Conservation (phyloP, 2,797 vertebrate genomes). For the Synanceia verrucosa region DNA sequence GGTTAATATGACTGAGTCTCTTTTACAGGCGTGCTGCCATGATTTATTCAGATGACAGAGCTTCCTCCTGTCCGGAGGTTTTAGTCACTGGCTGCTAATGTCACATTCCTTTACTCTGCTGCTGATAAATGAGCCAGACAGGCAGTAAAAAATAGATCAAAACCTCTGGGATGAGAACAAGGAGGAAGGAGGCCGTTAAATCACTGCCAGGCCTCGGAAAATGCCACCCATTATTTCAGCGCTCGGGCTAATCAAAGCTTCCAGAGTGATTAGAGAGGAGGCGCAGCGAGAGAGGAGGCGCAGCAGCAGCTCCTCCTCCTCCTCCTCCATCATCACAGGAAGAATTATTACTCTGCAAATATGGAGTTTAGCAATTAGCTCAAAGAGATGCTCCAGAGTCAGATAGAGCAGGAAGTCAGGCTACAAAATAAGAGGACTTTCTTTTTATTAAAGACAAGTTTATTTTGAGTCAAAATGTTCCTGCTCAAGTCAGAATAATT, state of each 20-base stretch:
- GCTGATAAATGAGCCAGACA: constrained; percentile 80
- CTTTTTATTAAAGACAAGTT: background rate
- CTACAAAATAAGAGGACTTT: background rate
- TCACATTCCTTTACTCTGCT: constrained; percentile 81
- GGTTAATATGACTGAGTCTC: background rate
- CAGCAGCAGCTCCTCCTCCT: constrained; percentile 39
- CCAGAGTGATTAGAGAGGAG: constrained; percentile 73
- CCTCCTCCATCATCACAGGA: constrained; percentile 63
- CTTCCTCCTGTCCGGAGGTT: constrained; percentile 67
- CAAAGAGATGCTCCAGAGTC: background rate
- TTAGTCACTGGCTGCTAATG: constrained; percentile 81
- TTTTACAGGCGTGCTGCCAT: constrained; percentile 65
- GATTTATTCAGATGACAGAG: constrained; percentile 82
- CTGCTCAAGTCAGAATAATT: no score
- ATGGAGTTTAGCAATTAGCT: constrained; percentile 46
- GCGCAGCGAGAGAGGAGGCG: constrained; percentile 54
- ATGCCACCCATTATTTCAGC: constrained; percentile 76
- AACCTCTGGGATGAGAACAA: constrained; percentile 74
- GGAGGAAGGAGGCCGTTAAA: constrained; percentile 72
- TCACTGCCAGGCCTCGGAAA: constrained; percentile 75
- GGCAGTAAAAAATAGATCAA: constrained; percentile 84
- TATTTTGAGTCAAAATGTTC: no score
- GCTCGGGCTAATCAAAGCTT: constrained; percentile 77
- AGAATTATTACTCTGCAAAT: constrained; percentile 45
- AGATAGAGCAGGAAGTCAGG: background rate